Evolutionary conservation across 2,113 vertebrate genomes (phyloP).

Genomic region (Galeopterus variegatus): DNA sequence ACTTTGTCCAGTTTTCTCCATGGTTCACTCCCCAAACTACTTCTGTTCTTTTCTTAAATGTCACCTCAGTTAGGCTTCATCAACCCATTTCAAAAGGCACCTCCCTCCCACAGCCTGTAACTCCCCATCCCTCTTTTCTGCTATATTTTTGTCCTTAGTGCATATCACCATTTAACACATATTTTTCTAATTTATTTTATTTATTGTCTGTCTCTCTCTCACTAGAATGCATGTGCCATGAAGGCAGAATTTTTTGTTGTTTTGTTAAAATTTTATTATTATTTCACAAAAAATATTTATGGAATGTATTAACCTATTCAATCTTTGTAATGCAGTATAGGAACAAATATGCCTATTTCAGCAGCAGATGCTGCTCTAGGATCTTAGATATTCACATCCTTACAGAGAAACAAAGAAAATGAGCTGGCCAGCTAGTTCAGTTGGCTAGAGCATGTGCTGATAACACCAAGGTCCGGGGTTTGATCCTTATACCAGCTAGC

Average conservation of each 20-base stretch:
- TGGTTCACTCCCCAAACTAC: neutral
- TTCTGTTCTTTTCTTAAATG: conserved; percentile 8
- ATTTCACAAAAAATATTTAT: conserved; percentile 11
- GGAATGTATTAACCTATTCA: neutral
- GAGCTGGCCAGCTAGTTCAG: neutral
- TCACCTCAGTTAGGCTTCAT: neutral
- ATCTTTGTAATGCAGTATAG: neutral
- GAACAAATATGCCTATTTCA: conserved; percentile 22
- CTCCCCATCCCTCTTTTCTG: neutral
- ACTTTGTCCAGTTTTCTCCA: neutral
- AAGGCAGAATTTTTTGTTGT: neutral
- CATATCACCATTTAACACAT: conserved; percentile 1
- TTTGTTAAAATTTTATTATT: conserved; percentile 23
- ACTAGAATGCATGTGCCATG: neutral
- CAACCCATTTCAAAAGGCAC: conserved; percentile 13
- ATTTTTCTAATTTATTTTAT: conserved; percentile 16
- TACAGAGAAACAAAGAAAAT: conserved; percentile 8
- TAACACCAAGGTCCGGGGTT: too few species aligned
- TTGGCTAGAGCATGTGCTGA: too few species aligned
- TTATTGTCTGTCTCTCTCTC: neutral
- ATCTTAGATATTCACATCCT: neutral
- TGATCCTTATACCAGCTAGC: too few species aligned
- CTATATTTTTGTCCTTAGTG: neutral
- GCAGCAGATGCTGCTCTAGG: neutral
- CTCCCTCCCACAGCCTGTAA: neutral